Conservation (phyloP, 2,797 vertebrate species). For the Emys orbicularis region DNA sequence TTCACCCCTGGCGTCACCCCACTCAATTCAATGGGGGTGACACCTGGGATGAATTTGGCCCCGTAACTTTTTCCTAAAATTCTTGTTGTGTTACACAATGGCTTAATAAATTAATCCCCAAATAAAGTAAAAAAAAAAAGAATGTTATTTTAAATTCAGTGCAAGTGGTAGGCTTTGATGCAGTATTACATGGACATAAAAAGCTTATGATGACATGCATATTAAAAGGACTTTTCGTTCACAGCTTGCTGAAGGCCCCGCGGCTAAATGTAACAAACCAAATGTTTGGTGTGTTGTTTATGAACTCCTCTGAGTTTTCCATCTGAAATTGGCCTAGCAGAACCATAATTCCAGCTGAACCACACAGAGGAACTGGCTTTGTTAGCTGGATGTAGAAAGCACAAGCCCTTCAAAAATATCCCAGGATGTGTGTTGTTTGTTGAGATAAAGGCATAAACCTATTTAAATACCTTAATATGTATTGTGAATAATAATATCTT, state of each 20-base stretch:
- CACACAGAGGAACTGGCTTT: rapidly evolving
- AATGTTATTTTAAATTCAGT: slow-evolving; percentile 23
- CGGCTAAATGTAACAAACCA: slow-evolving; percentile 27
- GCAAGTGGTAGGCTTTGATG: slow-evolving; percentile 58
- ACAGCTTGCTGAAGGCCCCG: slow-evolving; percentile 47
- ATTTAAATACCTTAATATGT: neutral
- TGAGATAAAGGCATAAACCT: slow-evolving; percentile 14
- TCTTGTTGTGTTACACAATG: neutral
- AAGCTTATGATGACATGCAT: slow-evolving; percentile 51
- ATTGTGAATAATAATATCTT: neutral
- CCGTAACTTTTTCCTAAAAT: neutral
- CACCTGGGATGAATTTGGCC: slow-evolving; percentile 13
- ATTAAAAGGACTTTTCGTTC: slow-evolving; percentile 53
- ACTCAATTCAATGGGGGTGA: slow-evolving; percentile 34
- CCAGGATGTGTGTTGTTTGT: neutral
- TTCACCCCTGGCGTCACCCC: neutral
- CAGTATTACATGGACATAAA: slow-evolving; percentile 55
- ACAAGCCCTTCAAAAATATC: slow-evolving; percentile 13
- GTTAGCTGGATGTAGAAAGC: slow-evolving; percentile 7
- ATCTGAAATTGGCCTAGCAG: neutral
- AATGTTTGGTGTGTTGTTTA: neutral
- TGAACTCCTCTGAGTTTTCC: neutral
- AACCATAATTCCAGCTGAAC: neutral
- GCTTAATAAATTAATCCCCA: slow-evolving; percentile 46
- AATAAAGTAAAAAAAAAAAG: slow-evolving; percentile 22